Conservation (phyloP, 2,888 invertebrate species). For the Eupelmus urozonus region DNA sequence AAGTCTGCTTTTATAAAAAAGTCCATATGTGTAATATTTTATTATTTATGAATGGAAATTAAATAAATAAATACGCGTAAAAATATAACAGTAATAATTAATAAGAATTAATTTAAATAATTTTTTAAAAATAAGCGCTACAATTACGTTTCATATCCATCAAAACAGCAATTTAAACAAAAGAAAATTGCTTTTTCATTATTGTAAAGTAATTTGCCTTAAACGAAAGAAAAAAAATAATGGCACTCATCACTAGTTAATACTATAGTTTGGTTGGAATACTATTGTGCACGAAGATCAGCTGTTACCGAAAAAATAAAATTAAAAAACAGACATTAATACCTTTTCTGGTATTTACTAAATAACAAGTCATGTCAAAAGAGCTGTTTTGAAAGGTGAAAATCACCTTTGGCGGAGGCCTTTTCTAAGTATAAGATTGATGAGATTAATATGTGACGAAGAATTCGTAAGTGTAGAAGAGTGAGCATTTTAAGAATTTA, state of each 20-base stretch:
- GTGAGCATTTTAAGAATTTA: constrained; percentile 58
- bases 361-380: constrained; percentile 27
- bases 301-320: constrained; percentile 22
- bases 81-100: constrained; percentile 10
- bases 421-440: constrained; percentile 57
- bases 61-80: constrained; percentile 10
- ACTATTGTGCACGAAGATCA: constrained; percentile 25
- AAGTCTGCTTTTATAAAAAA: constrained; percentile 18
- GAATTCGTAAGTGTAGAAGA: constrained; percentile 30
- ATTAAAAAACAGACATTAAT: constrained; percentile 16
- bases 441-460: constrained; percentile 48
- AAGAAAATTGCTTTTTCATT: constrained; percentile 37
- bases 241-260: constrained; percentile 26
- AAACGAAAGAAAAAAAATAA: constrained; percentile 35
- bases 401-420: constrained; percentile 58
- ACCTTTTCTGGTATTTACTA: constrained; percentile 15
- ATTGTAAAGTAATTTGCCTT: constrained; percentile 35
- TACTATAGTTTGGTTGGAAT: constrained; percentile 35
- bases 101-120: constrained; percentile 23
- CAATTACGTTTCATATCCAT: constrained; percentile 52
- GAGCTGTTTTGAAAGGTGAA: constrained; percentile 47
- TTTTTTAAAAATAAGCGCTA: constrained; percentile 42
- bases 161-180: constrained; percentile 25
- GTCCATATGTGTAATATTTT: constrained; percentile 4
- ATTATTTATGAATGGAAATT: constrained; percentile 16